These are phyloP conservation scores for Macropodus opercularis DNA, from an alignment of 2,797 vertebrate genomes.

Conservation along the genomic window DNA sequence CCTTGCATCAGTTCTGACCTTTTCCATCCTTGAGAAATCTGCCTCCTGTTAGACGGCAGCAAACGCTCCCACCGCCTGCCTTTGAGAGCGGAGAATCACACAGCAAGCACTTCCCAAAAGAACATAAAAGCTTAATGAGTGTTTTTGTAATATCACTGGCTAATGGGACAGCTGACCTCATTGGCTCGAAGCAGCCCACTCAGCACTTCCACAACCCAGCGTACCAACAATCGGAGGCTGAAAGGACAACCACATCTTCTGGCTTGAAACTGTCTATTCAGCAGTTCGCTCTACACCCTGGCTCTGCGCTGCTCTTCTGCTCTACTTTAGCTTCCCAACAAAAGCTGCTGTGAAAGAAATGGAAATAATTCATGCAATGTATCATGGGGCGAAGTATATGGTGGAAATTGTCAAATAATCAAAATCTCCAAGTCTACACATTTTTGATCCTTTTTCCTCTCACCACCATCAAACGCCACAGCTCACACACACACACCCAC, in stretches of 20 bases:
- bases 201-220: slow-evolving; percentile 68
- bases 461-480: background rate
- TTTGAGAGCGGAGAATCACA: slow-evolving; percentile 54
- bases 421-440: background rate
- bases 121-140: slow-evolving; percentile 73
- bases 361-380: background rate
- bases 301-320: slow-evolving; percentile 15
- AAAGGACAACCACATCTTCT: slow-evolving; percentile 62
- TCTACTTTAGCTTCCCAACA: slow-evolving; percentile 16
- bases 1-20: slow-evolving; percentile 67
- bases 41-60: slow-evolving; percentile 42
- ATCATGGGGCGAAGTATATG: background rate
- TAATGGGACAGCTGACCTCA: slow-evolving; percentile 74
- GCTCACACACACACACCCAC: background rate
- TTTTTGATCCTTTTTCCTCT: slow-evolving; percentile 26
- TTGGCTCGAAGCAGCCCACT: slow-evolving; percentile 51
- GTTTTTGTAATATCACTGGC: slow-evolving; percentile 66
- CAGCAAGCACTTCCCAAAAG: slow-evolving; percentile 42
- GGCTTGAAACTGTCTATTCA: slow-evolving; percentile 54
- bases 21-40: slow-evolving; percentile 67
- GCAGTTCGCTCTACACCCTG: slow-evolving; percentile 39
- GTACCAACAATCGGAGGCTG: slow-evolving; percentile 57
- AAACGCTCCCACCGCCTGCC: slow-evolving; percentile 50
- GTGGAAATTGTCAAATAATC: slow-evolving; percentile 7
- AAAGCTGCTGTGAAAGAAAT: slow-evolving; percentile 8